phyloP scores from a whole-genome alignment of 2,888 invertebrate genomes.

The Camptogramma bilineatum region DNA sequence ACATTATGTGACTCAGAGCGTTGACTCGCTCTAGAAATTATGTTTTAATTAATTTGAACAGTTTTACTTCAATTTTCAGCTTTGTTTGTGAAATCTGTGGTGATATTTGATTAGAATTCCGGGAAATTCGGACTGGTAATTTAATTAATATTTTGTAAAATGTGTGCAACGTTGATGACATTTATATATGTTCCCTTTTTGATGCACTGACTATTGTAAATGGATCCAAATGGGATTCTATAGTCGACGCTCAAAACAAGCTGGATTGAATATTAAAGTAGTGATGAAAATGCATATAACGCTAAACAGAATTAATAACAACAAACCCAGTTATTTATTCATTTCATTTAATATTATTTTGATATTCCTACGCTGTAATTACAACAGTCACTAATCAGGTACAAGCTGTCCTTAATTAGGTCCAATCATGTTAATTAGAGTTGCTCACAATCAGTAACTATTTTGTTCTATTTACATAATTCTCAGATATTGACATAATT shows the following conservation, averaged over 20 bases:
- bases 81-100: conserved; percentile 15
- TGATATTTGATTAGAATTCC: conserved; percentile 2
- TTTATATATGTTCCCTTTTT: not conserved
- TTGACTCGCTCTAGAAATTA: conserved; percentile 23
- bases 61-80: conserved; percentile 20
- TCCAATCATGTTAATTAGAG: conserved; percentile 4
- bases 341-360: not conserved
- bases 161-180: not conserved
- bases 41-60: conserved; percentile 29
- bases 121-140: not conserved
- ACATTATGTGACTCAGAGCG: conserved; percentile 13
- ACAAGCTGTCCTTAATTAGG: conserved; percentile 4
- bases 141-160: not conserved
- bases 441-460: not conserved
- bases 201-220: too few relatives aligned
- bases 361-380: not conserved
- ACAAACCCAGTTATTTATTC: not conserved
- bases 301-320: not conserved
- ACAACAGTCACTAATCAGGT: not conserved
- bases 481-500: not conserved
- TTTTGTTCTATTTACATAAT: not conserved
- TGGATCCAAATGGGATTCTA: too few relatives aligned
- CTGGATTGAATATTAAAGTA: too few relatives aligned
- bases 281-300: not conserved
- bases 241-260: too few relatives aligned